Conservation (phyloP, 2,888 invertebrate genomes). For the Drosophila dives region DNA sequence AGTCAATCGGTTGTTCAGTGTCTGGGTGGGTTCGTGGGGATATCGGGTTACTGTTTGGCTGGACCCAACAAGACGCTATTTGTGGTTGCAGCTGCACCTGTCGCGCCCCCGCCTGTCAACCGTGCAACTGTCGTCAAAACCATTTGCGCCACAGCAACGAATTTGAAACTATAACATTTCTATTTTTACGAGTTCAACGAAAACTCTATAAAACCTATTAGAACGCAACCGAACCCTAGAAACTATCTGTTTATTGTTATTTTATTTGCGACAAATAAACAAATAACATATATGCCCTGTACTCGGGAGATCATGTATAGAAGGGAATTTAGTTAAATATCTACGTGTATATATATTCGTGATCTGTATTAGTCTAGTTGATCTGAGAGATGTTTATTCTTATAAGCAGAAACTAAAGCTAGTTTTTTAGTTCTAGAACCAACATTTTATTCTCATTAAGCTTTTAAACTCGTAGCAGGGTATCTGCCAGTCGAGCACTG, state of each 20-base stretch:
- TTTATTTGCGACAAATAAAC: conserved; percentile 79
- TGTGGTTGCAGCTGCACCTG: conserved; percentile 59
- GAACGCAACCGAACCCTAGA: conserved; percentile 35
- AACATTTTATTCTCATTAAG: not conserved
- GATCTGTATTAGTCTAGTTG: not conserved
- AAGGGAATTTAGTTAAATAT: not conserved
- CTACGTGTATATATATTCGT: no score
- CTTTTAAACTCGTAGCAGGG: not conserved
- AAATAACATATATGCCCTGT: conserved; percentile 48
- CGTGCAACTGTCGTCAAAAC: conserved; percentile 64
- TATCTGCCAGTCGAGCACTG: conserved; percentile 1
- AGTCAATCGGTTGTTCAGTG: conserved; percentile 50
- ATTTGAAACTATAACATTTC: conserved; percentile 73
- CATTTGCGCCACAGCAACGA: conserved; percentile 66
- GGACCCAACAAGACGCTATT: conserved; percentile 48
- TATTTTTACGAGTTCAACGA: conserved; percentile 73
- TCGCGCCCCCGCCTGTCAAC: conserved; percentile 38
- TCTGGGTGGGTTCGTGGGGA: conserved; percentile 27
- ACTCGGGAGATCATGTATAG: not conserved
- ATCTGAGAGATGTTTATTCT: not conserved
- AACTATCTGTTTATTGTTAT: conserved; percentile 42
- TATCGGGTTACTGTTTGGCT: conserved; percentile 40
- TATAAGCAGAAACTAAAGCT: not conserved
- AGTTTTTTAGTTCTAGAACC: not conserved
- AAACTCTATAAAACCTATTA: conserved; percentile 57